These are phyloP conservation scores for Maconellicoccus hirsutus DNA, from an alignment of 1,140 invertebrate genomes.

Conservation along the genomic window DNA sequence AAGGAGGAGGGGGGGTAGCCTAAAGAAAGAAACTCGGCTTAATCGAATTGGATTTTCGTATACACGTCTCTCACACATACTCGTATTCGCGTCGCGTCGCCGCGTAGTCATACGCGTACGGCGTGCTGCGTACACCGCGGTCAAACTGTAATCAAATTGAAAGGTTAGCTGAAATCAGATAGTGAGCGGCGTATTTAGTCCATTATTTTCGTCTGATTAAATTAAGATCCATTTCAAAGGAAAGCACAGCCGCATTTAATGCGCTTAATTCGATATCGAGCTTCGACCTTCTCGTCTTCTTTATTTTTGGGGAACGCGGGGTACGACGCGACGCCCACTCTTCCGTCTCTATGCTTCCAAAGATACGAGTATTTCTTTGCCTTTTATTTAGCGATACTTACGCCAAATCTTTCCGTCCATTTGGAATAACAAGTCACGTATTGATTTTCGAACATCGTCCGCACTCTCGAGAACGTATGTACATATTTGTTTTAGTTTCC, in stretches of 20 bases:
- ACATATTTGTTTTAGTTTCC: no score
- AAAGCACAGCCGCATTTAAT: background rate
- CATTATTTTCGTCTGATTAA: slow-evolving; percentile 1
- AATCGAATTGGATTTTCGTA: no score
- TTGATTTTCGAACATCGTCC: background rate
- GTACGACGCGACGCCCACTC: no score
- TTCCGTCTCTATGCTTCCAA: no score
- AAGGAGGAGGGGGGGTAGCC: no score
- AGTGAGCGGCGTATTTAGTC: background rate
- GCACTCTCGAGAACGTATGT: no score
- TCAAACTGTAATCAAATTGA: background rate
- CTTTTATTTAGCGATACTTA: background rate
- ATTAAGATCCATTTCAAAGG: slow-evolving; percentile 2
- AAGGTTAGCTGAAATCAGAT: background rate
- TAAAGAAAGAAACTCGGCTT: no score
- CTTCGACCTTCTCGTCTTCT: background rate
- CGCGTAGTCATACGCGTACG: no score
- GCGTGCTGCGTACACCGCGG: no score
- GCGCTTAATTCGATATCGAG: background rate
- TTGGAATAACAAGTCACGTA: background rate
- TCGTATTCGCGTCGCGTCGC: no score
- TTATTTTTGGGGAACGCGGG: no score
- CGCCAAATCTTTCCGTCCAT: background rate
- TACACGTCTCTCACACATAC: no score
- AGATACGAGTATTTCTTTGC: background rate